Base-by-base conservation (phyloP, 2,113 vertebrate species). In the Melanerpes formicivorus region DNA sequence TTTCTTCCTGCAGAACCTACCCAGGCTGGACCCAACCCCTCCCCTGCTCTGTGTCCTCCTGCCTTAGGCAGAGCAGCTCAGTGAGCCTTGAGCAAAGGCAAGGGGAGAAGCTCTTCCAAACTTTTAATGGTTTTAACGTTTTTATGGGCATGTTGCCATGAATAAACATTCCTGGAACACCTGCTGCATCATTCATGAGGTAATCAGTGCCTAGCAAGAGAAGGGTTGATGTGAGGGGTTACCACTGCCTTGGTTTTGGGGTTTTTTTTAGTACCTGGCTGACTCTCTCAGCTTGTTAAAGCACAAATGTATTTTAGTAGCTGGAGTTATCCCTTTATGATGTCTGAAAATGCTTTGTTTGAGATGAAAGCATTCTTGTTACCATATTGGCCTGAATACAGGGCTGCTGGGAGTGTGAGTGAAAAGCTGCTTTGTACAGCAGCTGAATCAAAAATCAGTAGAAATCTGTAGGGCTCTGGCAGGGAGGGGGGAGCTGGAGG, bases 111-210 rank as follows among this genome's bases (percentile, higher is more conserved):
- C 67, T 91, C 55, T 73, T 84, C 22, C 79, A 82, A 90, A 79
- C 78, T 90, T 92, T n/a, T 90, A 90, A 86, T 94, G 52, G 79
- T 93, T 92, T 70, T 87, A 92, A 82, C 75, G 62, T 90, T 93
- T 93, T 85, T 58, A 55, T 66, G 21, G 40, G 79, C 92, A 76
- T 37, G 8, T 87, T 94, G 11, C 90, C 50, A 6, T 92, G 89
- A 93, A 94, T 89, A 94, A 96, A 87, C 84, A 42, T 76, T 58
- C 79, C 87, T 84, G 72, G 58, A 78, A 87, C 62, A 55, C 66
- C 87, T 63, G 81, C 89, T 95, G 81, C 79, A 95, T 95, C 95
- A 97, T 97, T 96, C 92, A 94, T 76, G 30, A 21, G 42, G 46
- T 18, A 95, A 95, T 94, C 95, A 92, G 87, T 30, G 75, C 84